A percentile compares a stretch with the other conserved stretches of the same genome.
These are phyloP conservation scores for Macroglossus sobrinus DNA, from an alignment of 2,113 vertebrate species.

Conservation along the genomic window DNA sequence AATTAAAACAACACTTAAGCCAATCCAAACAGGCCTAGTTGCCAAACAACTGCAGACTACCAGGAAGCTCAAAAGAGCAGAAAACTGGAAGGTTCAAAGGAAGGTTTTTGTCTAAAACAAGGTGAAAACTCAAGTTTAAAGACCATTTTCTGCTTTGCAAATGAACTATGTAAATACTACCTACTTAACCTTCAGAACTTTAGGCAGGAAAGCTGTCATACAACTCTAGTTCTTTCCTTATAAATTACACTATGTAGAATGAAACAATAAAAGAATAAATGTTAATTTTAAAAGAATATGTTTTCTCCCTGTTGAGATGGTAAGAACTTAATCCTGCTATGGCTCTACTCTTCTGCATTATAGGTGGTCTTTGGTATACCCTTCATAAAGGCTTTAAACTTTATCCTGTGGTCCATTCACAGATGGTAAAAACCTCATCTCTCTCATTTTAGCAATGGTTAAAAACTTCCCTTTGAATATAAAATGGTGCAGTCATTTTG, in stretches of 20 bases:
- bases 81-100: constrained; percentile 17
- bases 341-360: background rate
- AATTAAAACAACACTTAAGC: background rate
- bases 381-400: background rate
- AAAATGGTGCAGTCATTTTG: background rate
- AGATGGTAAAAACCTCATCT: background rate
- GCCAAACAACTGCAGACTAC: background rate
- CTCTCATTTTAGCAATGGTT: background rate
- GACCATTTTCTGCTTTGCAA: background rate
- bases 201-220: background rate
- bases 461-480: background rate
- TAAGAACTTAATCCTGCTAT: background rate
- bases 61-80: background rate
- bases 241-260: background rate
- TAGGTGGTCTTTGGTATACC: background rate
- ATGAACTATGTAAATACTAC: background rate
- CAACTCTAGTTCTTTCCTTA: background rate
- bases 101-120: background rate
- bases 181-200: background rate
- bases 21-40: background rate
- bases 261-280: background rate
- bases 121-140: constrained; percentile 27
- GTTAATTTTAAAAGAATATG: background rate
- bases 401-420: background rate
- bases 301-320: background rate